Evolutionary conservation across 2,888 invertebrate species (phyloP), one percentile per base, ranked within the genome.

Genomic region (Sturmia bella): DNA sequence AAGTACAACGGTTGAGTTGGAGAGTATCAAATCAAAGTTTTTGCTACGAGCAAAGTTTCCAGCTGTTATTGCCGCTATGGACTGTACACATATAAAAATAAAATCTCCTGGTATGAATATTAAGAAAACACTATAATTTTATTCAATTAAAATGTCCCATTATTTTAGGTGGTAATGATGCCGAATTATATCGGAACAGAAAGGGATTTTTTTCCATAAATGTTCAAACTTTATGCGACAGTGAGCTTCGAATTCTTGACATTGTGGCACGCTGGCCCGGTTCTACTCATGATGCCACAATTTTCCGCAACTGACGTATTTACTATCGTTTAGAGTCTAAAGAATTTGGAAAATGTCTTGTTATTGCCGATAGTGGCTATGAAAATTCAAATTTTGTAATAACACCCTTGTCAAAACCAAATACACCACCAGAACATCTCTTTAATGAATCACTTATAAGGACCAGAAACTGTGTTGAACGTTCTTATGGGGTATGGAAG

Each of bases 351-450:
- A 21, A 82, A 15, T 43, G 48, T 32, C 11, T 84, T 7, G 45
- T 84, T 15, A 32, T 84, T 15, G 79, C 68, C n/a, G 81, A 84
- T 32, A 64, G 84, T 66, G 81, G 81, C 0, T 81, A 81, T 59
- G 48, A 41, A 15, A 75, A 74, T 41, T 75, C 41, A 63, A 72
- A 70, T 0, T 64, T 43, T 54, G 15, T 80, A 13, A 59, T 77
- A 17, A 80, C 80, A 45, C 77, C 77, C 7, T 48, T 75, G 27
- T 12, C 12, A 32, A 66, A 37, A 37, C 50, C 50, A 13, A 64
- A 9, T 9, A 37, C 50, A 17, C 43, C 43, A 21, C 13, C 24
- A n/a, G n/a, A 63, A 27, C 24, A 27, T 27, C 15, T 63, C 21
- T 63, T 13, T 24, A 63, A 63, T 45, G 27, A 48, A 13, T 63